Conservation (phyloP, 1,140 invertebrate genomes). For the Hyphantria cunea region DNA sequence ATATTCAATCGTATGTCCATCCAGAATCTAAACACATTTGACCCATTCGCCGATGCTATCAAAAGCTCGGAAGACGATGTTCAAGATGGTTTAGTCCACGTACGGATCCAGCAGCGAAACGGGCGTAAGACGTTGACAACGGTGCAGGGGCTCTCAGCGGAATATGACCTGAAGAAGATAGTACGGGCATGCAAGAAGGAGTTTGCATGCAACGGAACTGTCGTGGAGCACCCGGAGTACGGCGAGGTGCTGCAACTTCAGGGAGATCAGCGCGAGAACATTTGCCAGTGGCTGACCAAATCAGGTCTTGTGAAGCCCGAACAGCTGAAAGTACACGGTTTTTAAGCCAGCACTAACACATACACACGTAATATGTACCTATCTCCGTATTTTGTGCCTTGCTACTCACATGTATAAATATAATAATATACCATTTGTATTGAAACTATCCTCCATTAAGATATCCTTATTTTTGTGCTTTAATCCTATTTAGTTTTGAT, state of each 20-base stretch:
- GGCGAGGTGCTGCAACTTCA: conserved; percentile 99
- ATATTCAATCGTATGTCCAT: conserved; percentile 97
- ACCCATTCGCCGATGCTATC: conserved; percentile 97
- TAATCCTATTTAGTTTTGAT: no score
- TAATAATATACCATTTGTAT: no score
- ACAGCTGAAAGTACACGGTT: conserved; percentile 91
- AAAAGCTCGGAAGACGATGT: conserved; percentile 98
- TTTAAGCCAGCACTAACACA: conserved; percentile 52
- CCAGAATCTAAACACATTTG: conserved; percentile 90
- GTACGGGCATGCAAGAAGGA: conserved; percentile 97
- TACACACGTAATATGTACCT: conserved; percentile 55
- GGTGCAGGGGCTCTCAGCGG: conserved; percentile 97
- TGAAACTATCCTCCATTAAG: no score
- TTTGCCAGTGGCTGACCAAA: conserved; percentile 90
- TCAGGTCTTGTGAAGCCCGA: conserved; percentile 89
- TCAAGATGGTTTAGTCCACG: conserved; percentile 99
- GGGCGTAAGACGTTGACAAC: conserved; percentile 99
- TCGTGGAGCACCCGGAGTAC: conserved; percentile 97
- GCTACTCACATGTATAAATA: conserved; percentile 57
- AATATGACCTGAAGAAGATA: conserved; percentile 99
- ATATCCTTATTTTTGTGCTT: no score
- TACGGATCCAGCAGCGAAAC: conserved; percentile 99
- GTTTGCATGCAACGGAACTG: conserved; percentile 89
- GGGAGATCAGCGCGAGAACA: conserved; percentile 93
- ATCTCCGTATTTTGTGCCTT: conserved; percentile 68